phyloP scores from a whole-genome alignment of 2,797 vertebrate genomes.

The Clarias laeviceps region DNA sequence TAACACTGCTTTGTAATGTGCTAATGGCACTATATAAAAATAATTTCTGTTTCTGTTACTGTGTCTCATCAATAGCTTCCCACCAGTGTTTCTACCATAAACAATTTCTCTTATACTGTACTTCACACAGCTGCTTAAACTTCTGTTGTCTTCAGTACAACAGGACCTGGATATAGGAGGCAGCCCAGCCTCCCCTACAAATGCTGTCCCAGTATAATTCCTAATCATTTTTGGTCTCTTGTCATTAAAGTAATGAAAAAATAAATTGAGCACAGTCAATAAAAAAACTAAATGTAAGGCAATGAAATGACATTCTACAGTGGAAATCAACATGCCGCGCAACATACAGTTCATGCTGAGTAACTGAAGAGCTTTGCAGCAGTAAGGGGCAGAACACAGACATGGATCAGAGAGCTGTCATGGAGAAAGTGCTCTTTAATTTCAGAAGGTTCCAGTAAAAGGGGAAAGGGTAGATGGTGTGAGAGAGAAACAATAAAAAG shows the following conservation, averaged over 20 bases:
- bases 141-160: neutral
- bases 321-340: neutral
- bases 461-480: too few species aligned
- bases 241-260: neutral
- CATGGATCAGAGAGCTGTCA: too few species aligned
- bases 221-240: neutral
- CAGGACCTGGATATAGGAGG: slow-evolving; percentile 30
- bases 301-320: neutral
- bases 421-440: too few species aligned
- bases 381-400: too few species aligned
- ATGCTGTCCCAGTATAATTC: slow-evolving; percentile 11
- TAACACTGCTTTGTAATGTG: too few species aligned
- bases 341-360: too few species aligned
- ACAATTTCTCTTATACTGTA: neutral
- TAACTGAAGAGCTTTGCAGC: neutral
- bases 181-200: slow-evolving; percentile 18
- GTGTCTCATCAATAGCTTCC: neutral
- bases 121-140: neutral
- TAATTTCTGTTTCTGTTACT: too few species aligned
- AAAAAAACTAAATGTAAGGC: neutral
- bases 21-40: too few species aligned
- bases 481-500: too few species aligned
- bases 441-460: too few species aligned
- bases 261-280: neutral
- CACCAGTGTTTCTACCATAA: neutral